phyloP scores from a whole-genome alignment of 23 tunicate genomes.

The Ascidia mentula region DNA sequence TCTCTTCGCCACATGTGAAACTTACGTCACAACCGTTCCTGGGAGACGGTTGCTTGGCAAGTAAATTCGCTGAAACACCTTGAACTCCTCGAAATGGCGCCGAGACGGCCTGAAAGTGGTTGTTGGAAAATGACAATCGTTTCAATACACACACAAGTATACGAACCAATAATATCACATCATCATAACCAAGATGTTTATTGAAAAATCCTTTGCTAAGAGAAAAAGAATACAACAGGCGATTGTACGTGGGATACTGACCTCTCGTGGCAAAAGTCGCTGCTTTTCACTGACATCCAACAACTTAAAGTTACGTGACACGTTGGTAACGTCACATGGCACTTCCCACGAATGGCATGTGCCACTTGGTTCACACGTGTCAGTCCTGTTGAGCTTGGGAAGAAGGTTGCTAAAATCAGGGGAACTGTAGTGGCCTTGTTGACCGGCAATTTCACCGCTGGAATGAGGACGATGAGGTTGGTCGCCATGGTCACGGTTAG shows the following conservation, averaged over 20 bases:
- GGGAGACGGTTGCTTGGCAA: background rate
- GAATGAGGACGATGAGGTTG: conserved; percentile 3
- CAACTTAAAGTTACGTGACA: background rate
- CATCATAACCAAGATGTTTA: too few species aligned
- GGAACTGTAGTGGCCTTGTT: conserved; percentile 1
- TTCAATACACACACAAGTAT: too few species aligned
- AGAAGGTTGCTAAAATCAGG: background rate
- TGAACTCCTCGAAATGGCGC: too few species aligned
- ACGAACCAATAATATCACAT: too few species aligned
- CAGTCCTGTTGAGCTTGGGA: background rate
- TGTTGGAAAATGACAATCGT: too few species aligned
- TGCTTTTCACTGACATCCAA: conserved; percentile 3
- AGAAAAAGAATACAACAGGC: too few species aligned
- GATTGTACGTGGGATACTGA: too few species aligned
- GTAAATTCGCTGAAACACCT: background rate
- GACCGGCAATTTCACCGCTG: conserved; percentile 5
- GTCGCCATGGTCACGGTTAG: too few species aligned
- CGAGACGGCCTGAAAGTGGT: too few species aligned
- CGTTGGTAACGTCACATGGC: conserved; percentile 13
- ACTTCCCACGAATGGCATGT: conserved; percentile 21
- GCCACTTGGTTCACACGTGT: too few species aligned
- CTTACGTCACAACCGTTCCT: background rate
- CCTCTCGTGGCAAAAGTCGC: background rate
- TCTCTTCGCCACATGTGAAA: background rate
- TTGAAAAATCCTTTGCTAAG: too few species aligned